Evolutionary conservation across 2,888 invertebrate genomes (phyloP), one percentile per base, ranked within the genome.

Genomic region (Lepidocyrtinus sp.): DNA sequence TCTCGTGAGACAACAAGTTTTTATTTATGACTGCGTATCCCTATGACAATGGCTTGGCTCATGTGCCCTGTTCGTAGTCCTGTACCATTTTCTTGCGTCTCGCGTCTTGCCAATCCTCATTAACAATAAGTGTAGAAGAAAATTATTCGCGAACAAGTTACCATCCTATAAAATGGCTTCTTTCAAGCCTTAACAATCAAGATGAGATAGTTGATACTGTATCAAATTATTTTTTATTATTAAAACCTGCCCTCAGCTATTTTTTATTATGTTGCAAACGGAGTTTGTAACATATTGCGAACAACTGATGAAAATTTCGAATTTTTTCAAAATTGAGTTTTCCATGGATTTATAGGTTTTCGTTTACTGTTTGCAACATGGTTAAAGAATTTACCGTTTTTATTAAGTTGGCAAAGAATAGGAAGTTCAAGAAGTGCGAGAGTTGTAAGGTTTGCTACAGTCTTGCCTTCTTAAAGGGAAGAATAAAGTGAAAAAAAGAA

Each of bases 181-280:
- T 15, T 3, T 55, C 15, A 2, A 12, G 5, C 15, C 9, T 7
- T 7, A 5, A 55, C 9, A 55, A 55, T 55, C 5, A 36, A 36
- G 55, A 55, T 15, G 55, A 55, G 55, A 55, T 55, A 55, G 55
- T n/a, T n/a, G n/a, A n/a, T n/a, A n/a, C n/a, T 55, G 55, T 55
- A 55, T 55, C 55, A 55, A 55, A 55, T 55, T 55, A 55, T 55
- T 55, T 55, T 55, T 55, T 55, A 55, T 55, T 55, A 55, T 55
- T 55, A 55, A 55, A 55, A 55, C 55, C 55, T 55, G 55, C 55
- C 55, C n/a, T 55, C 55, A 55, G 55, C 55, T n/a, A n/a, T n/a
- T 55, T 55, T 55, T 55, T 55, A n/a, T n/a, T n/a, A n/a, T n/a
- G n/a, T n/a, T n/a, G n/a, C n/a, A n/a, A n/a, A n/a, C n/a, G n/a